phyloP scores from a whole-genome alignment of 2,113 vertebrate species.

The Bos indicus region DNA sequence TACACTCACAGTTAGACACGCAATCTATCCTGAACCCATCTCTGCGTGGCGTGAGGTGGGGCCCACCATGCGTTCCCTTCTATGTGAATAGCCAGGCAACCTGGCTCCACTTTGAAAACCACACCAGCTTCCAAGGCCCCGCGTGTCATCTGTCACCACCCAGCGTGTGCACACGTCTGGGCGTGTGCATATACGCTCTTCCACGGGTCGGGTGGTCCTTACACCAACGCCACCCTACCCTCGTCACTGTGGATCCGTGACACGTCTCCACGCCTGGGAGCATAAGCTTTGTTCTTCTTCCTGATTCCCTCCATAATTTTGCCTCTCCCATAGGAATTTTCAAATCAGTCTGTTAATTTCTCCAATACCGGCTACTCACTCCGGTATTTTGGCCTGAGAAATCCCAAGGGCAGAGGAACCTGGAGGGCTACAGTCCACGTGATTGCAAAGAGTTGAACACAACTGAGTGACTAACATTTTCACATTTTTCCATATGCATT shows the following conservation, averaged over 20 bases:
- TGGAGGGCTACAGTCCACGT: background rate
- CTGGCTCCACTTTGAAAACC: background rate
- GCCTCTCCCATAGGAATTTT: background rate
- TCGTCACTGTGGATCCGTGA: accelerated
- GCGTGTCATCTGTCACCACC: background rate
- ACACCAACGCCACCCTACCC: background rate
- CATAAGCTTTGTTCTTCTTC: background rate
- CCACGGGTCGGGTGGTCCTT: background rate
- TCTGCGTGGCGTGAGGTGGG: accelerated
- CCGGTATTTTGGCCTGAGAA: background rate
- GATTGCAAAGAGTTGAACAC: background rate
- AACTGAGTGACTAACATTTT: background rate
- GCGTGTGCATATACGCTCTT: accelerated
- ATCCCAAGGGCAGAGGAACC: background rate
- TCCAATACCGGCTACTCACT: background rate
- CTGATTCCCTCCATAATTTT: accelerated
- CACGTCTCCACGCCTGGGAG: accelerated
- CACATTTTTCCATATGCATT: background rate
- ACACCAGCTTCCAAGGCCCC: no score
- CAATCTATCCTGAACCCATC: accelerated
- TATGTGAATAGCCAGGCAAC: accelerated
- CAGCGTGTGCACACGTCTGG: accelerated
- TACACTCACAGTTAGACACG: no score
- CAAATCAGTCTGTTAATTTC: background rate
- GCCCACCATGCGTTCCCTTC: accelerated